Base-by-base conservation (phyloP, 2,797 vertebrate genomes). In the Emys orbicularis region DNA sequence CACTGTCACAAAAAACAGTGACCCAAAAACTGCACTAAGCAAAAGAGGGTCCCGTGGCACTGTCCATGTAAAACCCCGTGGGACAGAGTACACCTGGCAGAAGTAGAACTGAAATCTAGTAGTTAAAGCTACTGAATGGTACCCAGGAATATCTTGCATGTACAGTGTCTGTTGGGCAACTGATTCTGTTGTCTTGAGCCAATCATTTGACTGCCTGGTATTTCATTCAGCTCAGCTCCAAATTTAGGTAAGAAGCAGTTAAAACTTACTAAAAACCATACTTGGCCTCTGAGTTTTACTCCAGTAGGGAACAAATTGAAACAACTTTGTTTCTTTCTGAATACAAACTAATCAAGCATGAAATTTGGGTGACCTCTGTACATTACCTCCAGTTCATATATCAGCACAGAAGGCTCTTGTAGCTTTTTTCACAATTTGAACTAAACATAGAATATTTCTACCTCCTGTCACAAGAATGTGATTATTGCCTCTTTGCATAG, bases 401-500 rank as follows among this genome's bases (percentile, higher is more conserved):
- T 3, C 52, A 8, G 37, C 29, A 80, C 18, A 93, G 52, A 72
- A 95, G 90, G 61, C 76, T 90, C 54, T 34, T 65, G 25, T 91
- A 0, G 1, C 8, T 86, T 31, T 18, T 86, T 92, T 95, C 23
- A 27, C 21, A 54, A 41, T 41, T 81, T 94, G 44, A 88, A 92
- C 7, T 49, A 87, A 89, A 65, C 12, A 12, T 34, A 65, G 37
- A 10, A 21, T 85, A 6, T 87, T 95, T 77, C 86, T 86, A 23
- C 41, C 6, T 90, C 56, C 2, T 52, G 52, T 59, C 49, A n/a
- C 72, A 82, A 79, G 4, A 44, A 52, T 74, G 29, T 89, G n/a
- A 96, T 87, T 94, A 74, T 86, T 95, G 16, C 82, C 34, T 88
- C 8, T 86, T 93, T 92, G n/a, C 31, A 31, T 90, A 88, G 54